A percentile compares a stretch with the other conserved stretches of the same genome.
These are phyloP conservation scores for Pachyrhynchus sulphureomaculatus DNA, from an alignment of 1,140 invertebrate genomes.

Conservation along the genomic window DNA sequence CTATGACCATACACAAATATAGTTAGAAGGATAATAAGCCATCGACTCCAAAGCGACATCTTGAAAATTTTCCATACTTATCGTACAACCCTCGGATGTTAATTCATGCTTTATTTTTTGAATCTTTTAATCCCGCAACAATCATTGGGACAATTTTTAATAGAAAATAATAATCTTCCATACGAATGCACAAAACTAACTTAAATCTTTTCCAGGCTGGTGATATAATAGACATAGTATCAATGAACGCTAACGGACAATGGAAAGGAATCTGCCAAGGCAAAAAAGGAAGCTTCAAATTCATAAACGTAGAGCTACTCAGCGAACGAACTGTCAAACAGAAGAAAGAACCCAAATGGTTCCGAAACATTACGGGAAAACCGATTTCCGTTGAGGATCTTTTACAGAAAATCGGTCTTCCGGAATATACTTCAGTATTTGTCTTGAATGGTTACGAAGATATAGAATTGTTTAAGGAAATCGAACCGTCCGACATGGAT, in stretches of 20 bases:
- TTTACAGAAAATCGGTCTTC: slow-evolving; percentile 75
- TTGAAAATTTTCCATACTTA: no score
- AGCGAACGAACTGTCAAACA: slow-evolving; percentile 60
- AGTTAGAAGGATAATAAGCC: no score
- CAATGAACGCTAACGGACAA: slow-evolving; percentile 87
- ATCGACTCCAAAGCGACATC: no score
- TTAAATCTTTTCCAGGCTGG: slow-evolving; percentile 81
- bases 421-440: slow-evolving; percentile 87
- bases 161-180: no score
- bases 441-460: slow-evolving; percentile 92
- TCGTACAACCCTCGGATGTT: no score
- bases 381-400: slow-evolving; percentile 86
- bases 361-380: slow-evolving; percentile 63
- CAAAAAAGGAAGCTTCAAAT: slow-evolving; percentile 87
- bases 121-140: no score
- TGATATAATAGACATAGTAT: slow-evolving; percentile 89
- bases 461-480: slow-evolving; percentile 87
- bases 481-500: slow-evolving; percentile 87
- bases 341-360: slow-evolving; percentile 58
- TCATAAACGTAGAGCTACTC: slow-evolving; percentile 88
- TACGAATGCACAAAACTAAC: no score
- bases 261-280: slow-evolving; percentile 85
- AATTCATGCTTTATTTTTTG: no score
- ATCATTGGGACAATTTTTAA: no score
- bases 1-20: no score